phyloP scores from a whole-genome alignment of 2,113 vertebrate species.

The Ranitomeya imitator region DNA sequence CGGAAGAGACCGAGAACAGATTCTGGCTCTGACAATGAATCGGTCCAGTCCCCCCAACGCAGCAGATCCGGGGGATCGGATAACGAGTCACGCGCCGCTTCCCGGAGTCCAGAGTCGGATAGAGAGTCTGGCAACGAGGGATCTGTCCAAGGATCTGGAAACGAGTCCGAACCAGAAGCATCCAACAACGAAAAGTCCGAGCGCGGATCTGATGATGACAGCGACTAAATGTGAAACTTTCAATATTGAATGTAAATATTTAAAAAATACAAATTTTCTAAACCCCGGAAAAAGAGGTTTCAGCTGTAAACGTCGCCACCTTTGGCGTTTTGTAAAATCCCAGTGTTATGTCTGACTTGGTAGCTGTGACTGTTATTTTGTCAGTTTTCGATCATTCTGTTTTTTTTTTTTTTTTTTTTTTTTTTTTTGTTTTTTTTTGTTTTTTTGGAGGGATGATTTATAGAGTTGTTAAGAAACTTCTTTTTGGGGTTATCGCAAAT shows the following conservation, averaged over 20 bases:
- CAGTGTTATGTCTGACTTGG: not conserved
- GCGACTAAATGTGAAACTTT: slow-evolving; percentile 77
- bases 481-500: too few relatives aligned
- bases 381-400: not conserved
- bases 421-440: too few relatives aligned
- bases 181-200: slow-evolving; percentile 85
- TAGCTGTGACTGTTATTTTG: not conserved
- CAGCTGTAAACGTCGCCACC: not conserved
- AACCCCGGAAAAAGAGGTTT: not conserved
- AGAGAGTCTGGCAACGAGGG: slow-evolving; percentile 77
- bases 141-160: slow-evolving; percentile 78
- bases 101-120: slow-evolving; percentile 73
- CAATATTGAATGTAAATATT: slow-evolving; percentile 66
- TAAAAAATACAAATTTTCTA: not conserved
- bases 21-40: slow-evolving; percentile 89
- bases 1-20: slow-evolving; percentile 81
- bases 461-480: too few relatives aligned
- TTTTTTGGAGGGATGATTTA: not conserved
- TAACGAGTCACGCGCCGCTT: slow-evolving; percentile 80
- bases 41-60: slow-evolving; percentile 78
- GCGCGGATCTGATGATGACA: slow-evolving; percentile 87
- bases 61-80: slow-evolving; percentile 83
- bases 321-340: not conserved
- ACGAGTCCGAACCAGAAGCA: slow-evolving; percentile 83
- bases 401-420: not conserved